Evolutionary conservation across 2,113 vertebrate genomes (phyloP).

Genomic region (Cottus gobio): DNA sequence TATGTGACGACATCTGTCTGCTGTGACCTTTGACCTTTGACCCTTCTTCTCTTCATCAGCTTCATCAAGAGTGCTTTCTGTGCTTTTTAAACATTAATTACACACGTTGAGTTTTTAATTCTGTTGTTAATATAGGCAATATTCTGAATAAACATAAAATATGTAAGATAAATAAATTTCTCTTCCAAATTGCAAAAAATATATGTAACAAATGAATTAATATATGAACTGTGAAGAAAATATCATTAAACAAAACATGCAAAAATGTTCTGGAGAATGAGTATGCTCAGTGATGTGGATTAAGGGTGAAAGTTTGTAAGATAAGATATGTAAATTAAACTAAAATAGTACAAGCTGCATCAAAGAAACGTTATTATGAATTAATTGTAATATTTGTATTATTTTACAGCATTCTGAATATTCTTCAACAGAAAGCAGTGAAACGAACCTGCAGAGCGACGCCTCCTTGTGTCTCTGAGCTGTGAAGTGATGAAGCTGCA

Average conservation of each 20-base stretch:
- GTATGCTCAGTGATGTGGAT: neutral
- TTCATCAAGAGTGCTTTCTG: no score
- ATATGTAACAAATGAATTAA: neutral
- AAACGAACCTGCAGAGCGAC: conserved; percentile 1
- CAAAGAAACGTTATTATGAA: no score
- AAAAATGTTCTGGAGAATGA: neutral
- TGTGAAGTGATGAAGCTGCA: neutral
- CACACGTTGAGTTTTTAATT: neutral
- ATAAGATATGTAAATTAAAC: no score
- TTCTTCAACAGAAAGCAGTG: no score
- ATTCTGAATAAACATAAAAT: neutral
- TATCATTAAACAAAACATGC: neutral
- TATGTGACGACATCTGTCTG: neutral
- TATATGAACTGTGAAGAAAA: neutral
- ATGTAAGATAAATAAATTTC: neutral
- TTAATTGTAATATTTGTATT: neutral
- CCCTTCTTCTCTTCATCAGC: no score
- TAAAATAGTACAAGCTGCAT: no score
- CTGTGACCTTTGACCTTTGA: no score
- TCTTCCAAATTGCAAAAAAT: neutral
- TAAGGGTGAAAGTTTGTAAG: neutral
- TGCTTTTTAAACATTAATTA: no score
- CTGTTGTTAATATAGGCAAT: neutral
- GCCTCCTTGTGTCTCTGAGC: conserved; percentile 12
- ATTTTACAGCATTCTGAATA: no score